phyloP scores from a whole-genome alignment of 2,888 invertebrate genomes.

The Melieria picta region DNA sequence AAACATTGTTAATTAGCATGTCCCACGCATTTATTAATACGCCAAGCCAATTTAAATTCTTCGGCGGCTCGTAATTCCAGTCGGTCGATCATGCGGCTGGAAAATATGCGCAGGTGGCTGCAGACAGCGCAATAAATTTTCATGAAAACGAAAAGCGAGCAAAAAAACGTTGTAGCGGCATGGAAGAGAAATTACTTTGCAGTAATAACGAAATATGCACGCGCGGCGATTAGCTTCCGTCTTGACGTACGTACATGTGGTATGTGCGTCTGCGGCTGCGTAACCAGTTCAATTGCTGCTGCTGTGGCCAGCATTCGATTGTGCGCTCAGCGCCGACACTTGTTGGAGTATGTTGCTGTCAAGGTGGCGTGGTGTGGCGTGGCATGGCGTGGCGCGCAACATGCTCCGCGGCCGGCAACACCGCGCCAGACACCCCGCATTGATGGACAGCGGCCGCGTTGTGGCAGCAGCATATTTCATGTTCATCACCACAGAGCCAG shows the following conservation, averaged over 20 bases:
- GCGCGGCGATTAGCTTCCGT: background rate
- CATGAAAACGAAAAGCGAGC: slow-evolving; percentile 19
- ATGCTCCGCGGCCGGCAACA: slow-evolving; percentile 13
- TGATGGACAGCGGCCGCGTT: slow-evolving; percentile 26
- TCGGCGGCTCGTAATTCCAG: slow-evolving; percentile 3
- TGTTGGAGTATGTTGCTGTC: slow-evolving; percentile 22
- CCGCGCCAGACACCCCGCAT: slow-evolving; percentile 34
- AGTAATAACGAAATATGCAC: background rate
- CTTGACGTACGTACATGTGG: background rate
- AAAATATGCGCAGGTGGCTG: slow-evolving; percentile 40
- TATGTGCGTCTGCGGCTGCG: slow-evolving; percentile 38
- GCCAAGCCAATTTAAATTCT: slow-evolving; percentile 33
- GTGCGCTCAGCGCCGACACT: slow-evolving; percentile 39
- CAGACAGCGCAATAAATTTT: slow-evolving; percentile 38
- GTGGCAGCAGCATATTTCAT: slow-evolving; percentile 41
- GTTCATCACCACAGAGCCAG: slow-evolving; percentile 36
- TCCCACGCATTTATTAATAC: slow-evolving; percentile 39
- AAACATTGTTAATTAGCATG: slow-evolving; percentile 41
- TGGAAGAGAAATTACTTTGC: slow-evolving; percentile 13
- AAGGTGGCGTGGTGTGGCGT: slow-evolving; percentile 8
- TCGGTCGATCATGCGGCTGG: slow-evolving; percentile 5
- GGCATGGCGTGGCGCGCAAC: background rate
- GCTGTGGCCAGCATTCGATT: slow-evolving; percentile 33
- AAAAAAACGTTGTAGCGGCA: slow-evolving; percentile 12
- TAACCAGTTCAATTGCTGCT: slow-evolving; percentile 46